These are phyloP conservation scores for Ophion costatus DNA, from an alignment of 2,888 invertebrate genomes.

Conservation along the genomic window DNA sequence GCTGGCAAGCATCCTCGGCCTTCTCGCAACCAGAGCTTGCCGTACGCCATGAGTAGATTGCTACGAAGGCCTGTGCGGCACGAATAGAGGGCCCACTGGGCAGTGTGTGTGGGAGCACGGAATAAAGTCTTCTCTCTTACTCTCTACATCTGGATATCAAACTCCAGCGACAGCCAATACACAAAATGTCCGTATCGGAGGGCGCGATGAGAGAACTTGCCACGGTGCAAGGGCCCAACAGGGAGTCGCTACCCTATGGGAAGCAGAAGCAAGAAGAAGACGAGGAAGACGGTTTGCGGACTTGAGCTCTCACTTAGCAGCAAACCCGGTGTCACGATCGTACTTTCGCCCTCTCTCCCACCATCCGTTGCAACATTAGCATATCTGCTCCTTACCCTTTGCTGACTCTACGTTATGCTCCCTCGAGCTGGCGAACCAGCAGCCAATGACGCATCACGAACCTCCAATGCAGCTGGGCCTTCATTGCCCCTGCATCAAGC, in stretches of 20 bases:
- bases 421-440: not conserved
- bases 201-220: slow-evolving; percentile 44
- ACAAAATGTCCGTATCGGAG: slow-evolving; percentile 48
- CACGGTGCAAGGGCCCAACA: slow-evolving; percentile 47
- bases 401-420: slow-evolving; percentile 73
- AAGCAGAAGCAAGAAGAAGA: slow-evolving; percentile 31
- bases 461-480: slow-evolving; percentile 16
- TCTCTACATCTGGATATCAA: slow-evolving; percentile 21
- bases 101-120: slow-evolving; percentile 4
- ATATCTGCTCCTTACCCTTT: slow-evolving; percentile 78
- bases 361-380: slow-evolving; percentile 77
- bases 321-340: slow-evolving; percentile 81
- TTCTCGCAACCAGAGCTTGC: slow-evolving; percentile 25
- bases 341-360: slow-evolving; percentile 58
- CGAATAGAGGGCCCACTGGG: slow-evolving; percentile 1
- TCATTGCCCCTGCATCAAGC: not conserved
- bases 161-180: slow-evolving; percentile 41
- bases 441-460: slow-evolving; percentile 37
- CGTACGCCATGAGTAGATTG: slow-evolving; percentile 24
- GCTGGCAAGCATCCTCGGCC: not conserved
- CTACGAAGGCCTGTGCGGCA: slow-evolving; percentile 22
- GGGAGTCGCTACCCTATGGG: slow-evolving; percentile 37
- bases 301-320: slow-evolving; percentile 83
- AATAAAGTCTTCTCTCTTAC: slow-evolving; percentile 31
- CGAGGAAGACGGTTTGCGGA: slow-evolving; percentile 71